Base-by-base conservation (phyloP, 2,113 vertebrate genomes). In the Piaya cayana region DNA sequence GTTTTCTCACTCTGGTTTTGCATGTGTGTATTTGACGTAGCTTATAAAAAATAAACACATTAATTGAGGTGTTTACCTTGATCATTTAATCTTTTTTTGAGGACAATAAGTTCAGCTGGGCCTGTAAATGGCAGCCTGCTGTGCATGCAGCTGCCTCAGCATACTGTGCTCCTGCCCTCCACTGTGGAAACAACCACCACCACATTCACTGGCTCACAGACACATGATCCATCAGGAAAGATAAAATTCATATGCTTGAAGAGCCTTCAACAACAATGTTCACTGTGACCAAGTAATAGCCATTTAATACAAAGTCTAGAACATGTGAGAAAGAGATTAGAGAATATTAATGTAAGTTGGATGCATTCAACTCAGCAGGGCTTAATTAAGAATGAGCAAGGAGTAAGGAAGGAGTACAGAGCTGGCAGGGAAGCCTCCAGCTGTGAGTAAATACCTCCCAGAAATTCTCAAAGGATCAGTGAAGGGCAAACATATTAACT, bases 1-100 rank as follows among this genome's bases (percentile, higher is more conserved):
- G n/a, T 93, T 95, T 91, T 92, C 75, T 97, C 50, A 70, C 89
- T 90, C 75, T 36, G 49, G 17, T 60, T 96, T 94, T 88, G 64
- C 69, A 75, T 88, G 29, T 49, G 64, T 74, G 71, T 79, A 53
- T 68, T 76, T 12, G 60, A 92, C 78, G 70, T 20, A 86, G 39
- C 62, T 81, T 88, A 93, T 75, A 30, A 92, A 93, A 95, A 78
- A 43, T 19, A 71, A 87, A 78, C 30, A 71, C 72, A 70, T 79
- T 70, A 79, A 85, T 78, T 17, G 22, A 71, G 50, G 59, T 30
- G 69, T 95, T 85, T 85, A 72, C 79, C 82, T 91, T 70, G 36
- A 59, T 82, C 5, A 59, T 85, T 79, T 86, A 4, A 49, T 60
- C 32, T 42, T 80, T 69, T 47, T 30, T 12, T 53, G 65, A 16